Evolutionary conservation across 2,888 invertebrate genomes (phyloP), one percentile per base, ranked within the genome.

Genomic region (Campoletis raptor): DNA sequence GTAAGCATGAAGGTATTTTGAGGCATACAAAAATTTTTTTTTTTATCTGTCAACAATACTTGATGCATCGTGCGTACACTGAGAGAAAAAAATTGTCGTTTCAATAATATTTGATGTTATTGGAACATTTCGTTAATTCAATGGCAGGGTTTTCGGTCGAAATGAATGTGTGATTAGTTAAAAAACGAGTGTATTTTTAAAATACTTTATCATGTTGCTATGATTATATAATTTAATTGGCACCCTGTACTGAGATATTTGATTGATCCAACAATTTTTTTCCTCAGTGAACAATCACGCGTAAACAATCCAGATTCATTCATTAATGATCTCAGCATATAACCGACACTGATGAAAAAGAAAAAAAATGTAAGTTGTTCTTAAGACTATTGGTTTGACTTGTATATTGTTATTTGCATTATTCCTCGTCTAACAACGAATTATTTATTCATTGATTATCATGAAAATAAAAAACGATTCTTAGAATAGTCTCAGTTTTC

Each of bases 301-400:
- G 30, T 15, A 6, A 61, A 30, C 15, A 64, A 80, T 80, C 48
- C 70, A 48, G 70, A 72, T 80, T 57, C 15, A 45, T 70, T 36
- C 12, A 30, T 61, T 15, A 61, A 61, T 15, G 61, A 30, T 61
- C 30, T 9, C 61, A 30, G 30, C 24, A 10, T 12, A 61, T 2
- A 15, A 18, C 5, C 18, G 61, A n/a, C n/a, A 54, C 5, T 54
- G n/a, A 54, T 54, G 21, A 79, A 40, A 69, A 42, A 40, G 42
- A 45, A 21, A 61, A 18, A 24, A 48, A n/a, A 30, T 48, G 21
- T 37, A 21, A 21, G n/a, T 37, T n/a, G 54, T 36, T n/a, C 21
- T 66, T 12, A 21, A 10, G 12, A 18, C 18, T 21, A 40, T 40
- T 24, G 40, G 7, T 12, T 54, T 15, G 64, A 64, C 69, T 40